phyloP scores from a whole-genome alignment of 1,140 invertebrate species.

The Bombus soroeensis region DNA sequence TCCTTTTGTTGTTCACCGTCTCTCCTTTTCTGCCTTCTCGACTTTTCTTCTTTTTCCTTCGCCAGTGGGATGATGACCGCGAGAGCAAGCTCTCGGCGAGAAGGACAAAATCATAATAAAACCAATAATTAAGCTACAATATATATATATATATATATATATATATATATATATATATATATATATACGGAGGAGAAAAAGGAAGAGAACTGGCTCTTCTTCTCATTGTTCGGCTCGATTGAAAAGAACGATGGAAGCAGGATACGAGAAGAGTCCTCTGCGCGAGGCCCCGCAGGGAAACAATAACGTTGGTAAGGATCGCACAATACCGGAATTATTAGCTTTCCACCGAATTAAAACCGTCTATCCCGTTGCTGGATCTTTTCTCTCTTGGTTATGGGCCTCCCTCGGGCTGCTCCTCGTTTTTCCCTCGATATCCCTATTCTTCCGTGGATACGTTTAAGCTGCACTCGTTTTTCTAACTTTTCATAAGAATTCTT shows the following conservation, averaged over 20 bases:
- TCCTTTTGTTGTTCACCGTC: background rate
- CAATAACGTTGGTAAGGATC: constrained; percentile 75
- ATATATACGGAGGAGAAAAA: constrained; percentile 33
- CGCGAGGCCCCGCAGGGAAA: constrained; percentile 71
- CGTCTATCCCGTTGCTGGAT: constrained; percentile 61
- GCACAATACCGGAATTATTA: constrained; percentile 79
- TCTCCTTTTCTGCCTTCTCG: background rate
- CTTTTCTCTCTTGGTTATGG: constrained; percentile 56
- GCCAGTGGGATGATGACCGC: constrained; percentile 55
- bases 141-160: constrained; percentile 48
- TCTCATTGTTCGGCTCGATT: constrained; percentile 74
- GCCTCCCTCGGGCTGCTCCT: constrained; percentile 8
- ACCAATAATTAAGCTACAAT: constrained; percentile 78
- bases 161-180: constrained; percentile 53
- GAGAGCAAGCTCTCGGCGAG: constrained; percentile 66
- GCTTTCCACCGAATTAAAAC: constrained; percentile 78
- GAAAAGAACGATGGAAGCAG: constrained; percentile 67
- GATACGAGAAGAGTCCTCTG: constrained; percentile 68
- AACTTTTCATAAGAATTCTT: background rate
- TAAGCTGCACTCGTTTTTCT: background rate
- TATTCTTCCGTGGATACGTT: constrained; percentile 17
- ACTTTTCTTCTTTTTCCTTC: background rate
- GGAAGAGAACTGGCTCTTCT: constrained; percentile 65
- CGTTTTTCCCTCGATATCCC: background rate
- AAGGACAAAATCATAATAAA: constrained; percentile 79